Conservation (phyloP, 2,888 invertebrate genomes). For the Habrosyne pyritoides region DNA sequence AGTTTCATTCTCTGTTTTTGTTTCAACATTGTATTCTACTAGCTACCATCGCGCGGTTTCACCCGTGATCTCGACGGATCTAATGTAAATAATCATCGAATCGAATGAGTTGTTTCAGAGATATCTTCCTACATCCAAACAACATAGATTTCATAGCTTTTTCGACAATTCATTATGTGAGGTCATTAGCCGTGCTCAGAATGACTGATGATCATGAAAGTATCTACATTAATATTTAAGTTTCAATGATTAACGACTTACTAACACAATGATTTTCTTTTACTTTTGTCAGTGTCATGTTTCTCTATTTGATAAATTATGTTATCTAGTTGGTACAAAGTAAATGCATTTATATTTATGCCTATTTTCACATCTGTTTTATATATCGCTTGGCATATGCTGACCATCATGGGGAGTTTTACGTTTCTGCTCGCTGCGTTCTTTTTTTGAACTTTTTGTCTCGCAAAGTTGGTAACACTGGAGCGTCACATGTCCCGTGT, state of each 20-base stretch:
- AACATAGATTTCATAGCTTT: too few species aligned
- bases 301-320: too few species aligned
- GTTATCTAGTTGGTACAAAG: too few species aligned
- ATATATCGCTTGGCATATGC: conserved; percentile 16
- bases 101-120: too few species aligned
- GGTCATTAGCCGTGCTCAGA: not conserved
- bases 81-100: too few species aligned
- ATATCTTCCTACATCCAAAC: too few species aligned
- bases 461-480: conserved; percentile 62
- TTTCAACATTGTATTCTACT: too few species aligned
- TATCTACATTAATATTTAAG: not conserved
- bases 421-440: conserved; percentile 42
- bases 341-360: not conserved
- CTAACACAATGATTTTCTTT: not conserved
- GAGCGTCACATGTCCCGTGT: conserved; percentile 53
- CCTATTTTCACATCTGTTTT: conserved; percentile 27
- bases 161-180: too few species aligned
- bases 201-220: not conserved
- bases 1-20: not conserved
- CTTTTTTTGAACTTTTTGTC: conserved; percentile 52
- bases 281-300: not conserved
- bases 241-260: not conserved
- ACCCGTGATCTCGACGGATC: too few species aligned
- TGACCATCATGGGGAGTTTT: conserved; percentile 51
- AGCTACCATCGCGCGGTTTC: too few species aligned